Percentiles rank a stretch among this genome's conserved stretches.
Conservation (phyloP, 2,797 vertebrate species). For the Protosalanx chinensis region DNA sequence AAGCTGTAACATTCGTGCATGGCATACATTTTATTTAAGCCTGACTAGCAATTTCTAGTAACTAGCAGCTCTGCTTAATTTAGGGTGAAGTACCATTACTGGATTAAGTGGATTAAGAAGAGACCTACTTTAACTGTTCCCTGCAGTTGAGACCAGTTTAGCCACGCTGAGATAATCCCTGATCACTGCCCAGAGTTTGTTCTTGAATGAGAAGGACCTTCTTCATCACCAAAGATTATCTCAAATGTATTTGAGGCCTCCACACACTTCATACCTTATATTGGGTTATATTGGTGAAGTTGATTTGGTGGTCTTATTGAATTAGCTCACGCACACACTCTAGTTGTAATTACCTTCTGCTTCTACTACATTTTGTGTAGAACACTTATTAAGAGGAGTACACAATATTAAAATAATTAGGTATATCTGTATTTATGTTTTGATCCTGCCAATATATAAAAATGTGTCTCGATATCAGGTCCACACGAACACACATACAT, state of each 20-base stretch:
- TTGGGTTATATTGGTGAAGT: too few species aligned
- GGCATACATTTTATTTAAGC: slow-evolving; percentile 2
- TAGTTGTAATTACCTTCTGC: too few species aligned
- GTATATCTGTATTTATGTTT: too few species aligned
- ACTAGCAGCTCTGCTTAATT: not conserved
- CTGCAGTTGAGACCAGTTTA: slow-evolving; percentile 2
- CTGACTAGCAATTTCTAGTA: too few species aligned
- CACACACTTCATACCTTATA: not conserved
- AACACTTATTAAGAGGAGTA: too few species aligned
- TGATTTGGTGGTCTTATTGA: too few species aligned
- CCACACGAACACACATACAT: not conserved
- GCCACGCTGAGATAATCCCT: slow-evolving; percentile 24
- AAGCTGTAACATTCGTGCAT: too few species aligned
- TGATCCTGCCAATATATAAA: not conserved
- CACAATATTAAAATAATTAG: too few species aligned
- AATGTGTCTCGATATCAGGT: not conserved
- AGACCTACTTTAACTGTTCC: slow-evolving; percentile 8
- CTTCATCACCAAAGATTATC: slow-evolving; percentile 31
- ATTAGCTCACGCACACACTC: too few species aligned
- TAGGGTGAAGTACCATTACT: not conserved
- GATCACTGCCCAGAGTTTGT: slow-evolving; percentile 4
- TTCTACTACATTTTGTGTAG: too few species aligned
- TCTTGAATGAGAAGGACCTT: slow-evolving; percentile 5
- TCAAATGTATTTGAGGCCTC: too few species aligned
- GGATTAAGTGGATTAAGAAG: slow-evolving; percentile 2